These are phyloP conservation scores for Halesus radiatus DNA, from an alignment of 1,140 invertebrate genomes.

Conservation along the genomic window DNA sequence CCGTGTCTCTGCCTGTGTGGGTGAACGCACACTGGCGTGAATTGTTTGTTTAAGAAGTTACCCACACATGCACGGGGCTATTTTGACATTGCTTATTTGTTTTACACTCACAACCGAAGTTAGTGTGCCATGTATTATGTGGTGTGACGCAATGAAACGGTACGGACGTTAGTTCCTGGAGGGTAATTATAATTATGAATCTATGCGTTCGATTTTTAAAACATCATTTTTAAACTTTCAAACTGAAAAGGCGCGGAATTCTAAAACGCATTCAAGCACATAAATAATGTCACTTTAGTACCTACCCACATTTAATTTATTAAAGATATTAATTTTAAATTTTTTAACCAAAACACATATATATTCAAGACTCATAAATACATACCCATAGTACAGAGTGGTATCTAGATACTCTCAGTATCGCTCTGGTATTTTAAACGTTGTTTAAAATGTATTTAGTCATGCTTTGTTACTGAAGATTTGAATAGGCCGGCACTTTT, in stretches of 20 bases:
- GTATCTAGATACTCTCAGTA: no score
- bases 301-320: no score
- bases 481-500: no score
- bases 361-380: no score
- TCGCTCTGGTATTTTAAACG: no score
- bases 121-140: constrained; percentile 21
- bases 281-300: neutral
- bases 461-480: no score
- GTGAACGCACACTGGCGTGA: neutral
- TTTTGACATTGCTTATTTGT: constrained; percentile 42
- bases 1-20: neutral
- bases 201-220: constrained; percentile 1
- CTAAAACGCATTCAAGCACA: neutral
- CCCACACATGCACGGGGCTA: constrained; percentile 15
- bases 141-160: constrained; percentile 32
- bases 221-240: neutral
- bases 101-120: constrained; percentile 25
- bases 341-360: no score
- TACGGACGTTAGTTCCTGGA: constrained; percentile 28
- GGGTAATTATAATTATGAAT: neutral
- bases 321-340: no score
- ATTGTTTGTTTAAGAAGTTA: constrained; percentile 5
- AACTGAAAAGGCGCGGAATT: neutral
- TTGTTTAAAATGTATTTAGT: no score
- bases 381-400: no score